Conservation (phyloP, 2,888 invertebrate species). For the Drosophila demipolita region DNA sequence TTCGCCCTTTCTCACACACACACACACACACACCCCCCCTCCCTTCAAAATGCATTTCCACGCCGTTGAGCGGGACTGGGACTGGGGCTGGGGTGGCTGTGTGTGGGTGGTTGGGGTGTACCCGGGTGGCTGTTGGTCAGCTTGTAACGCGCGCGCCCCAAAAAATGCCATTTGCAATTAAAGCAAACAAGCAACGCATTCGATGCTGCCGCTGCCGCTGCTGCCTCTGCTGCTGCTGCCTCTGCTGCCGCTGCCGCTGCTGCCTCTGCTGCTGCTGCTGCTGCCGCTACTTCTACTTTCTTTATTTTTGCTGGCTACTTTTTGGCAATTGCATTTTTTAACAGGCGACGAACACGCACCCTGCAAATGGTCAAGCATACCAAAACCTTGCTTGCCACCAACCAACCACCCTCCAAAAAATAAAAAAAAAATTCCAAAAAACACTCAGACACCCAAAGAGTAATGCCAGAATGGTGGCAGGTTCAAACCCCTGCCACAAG, state of each 20-base stretch:
- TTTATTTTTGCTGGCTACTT: conserved; percentile 74
- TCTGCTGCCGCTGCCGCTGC: conserved; percentile 6
- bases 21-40: too few relatives aligned
- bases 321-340: conserved; percentile 82
- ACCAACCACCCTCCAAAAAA: neutral
- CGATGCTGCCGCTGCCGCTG: conserved; percentile 33
- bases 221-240: conserved; percentile 1
- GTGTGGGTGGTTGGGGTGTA: neutral
- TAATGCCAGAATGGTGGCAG: conserved; percentile 11
- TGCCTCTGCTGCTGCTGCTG: conserved; percentile 15
- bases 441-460: conserved; percentile 33
- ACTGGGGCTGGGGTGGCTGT: neutral
- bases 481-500: conserved; percentile 14
- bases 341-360: conserved; percentile 58
- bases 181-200: conserved; percentile 75
- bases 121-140: conserved; percentile 60
- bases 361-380: conserved; percentile 55
- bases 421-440: neutral
- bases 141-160: conserved; percentile 65
- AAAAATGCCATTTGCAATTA: conserved; percentile 80
- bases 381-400: neutral
- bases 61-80: conserved; percentile 2
- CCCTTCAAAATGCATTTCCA: conserved; percentile 47
- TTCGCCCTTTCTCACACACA: conserved; percentile 1
- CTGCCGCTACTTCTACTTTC: conserved; percentile 28